Evolutionary conservation across 2,888 invertebrate species (phyloP).

Genomic region (Laothoe populi): DNA sequence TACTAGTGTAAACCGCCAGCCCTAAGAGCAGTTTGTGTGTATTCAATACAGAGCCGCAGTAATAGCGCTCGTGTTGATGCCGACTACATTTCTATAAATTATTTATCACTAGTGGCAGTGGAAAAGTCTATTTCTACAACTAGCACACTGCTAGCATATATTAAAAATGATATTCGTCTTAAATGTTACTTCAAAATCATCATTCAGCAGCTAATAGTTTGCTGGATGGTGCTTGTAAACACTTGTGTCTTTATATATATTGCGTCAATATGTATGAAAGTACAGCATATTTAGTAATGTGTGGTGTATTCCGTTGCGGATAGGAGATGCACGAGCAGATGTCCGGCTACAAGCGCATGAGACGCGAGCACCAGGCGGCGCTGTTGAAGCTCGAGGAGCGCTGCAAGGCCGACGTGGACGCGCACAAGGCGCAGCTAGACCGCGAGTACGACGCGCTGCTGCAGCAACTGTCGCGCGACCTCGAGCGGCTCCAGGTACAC

Average conservation of each 20-base stretch:
- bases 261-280: not conserved
- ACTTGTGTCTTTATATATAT: not conserved
- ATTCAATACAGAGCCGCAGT: no score
- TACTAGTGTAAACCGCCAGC: no score
- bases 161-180: no score
- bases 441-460: constrained; percentile 98
- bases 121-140: no score
- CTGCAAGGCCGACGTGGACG: constrained; percentile 98
- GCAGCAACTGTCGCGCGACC: constrained; percentile 95
- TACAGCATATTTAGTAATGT: not conserved
- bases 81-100: no score
- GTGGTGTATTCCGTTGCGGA: constrained; percentile 28
- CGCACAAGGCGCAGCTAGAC: constrained; percentile 97
- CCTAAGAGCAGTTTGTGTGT: no score
- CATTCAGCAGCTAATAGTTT: no score
- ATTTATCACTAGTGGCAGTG: no score
- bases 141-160: no score
- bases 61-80: no score
- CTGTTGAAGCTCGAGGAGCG: constrained; percentile 96
- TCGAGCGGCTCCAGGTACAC: constrained; percentile 91
- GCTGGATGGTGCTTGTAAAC: no score
- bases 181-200: no score
- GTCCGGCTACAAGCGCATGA: constrained; percentile 99
- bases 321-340: constrained; percentile 99
- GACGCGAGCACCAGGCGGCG: constrained; percentile 98